A percentile compares a stretch with the other conserved stretches of the same genome.
Conservation (phyloP, 2,113 vertebrate genomes). For the Rhombomys opimus region DNA sequence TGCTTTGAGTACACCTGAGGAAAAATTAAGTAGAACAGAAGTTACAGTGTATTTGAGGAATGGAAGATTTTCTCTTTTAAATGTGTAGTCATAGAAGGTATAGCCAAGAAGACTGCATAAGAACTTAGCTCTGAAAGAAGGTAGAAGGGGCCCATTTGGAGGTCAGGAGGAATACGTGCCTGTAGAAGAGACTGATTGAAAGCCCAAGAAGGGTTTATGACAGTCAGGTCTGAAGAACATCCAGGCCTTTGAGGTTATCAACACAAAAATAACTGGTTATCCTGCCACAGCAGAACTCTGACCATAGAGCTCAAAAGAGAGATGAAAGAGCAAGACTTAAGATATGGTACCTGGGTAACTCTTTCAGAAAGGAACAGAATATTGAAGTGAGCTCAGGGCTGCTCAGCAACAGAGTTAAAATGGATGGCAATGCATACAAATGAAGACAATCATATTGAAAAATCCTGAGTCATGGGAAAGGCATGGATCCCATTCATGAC, state of each 20-base stretch:
- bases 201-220: neutral
- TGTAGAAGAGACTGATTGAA: neutral
- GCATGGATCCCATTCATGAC: neutral
- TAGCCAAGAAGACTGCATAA: neutral
- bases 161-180: neutral
- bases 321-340: neutral
- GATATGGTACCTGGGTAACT: neutral
- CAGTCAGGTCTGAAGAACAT: neutral
- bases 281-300: neutral
- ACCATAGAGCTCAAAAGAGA: neutral
- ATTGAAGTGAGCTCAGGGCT: neutral
- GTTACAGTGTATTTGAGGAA: neutral
- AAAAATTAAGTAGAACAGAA: neutral
- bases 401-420: neutral
- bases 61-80: neutral
- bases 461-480: rapidly evolving
- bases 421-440: neutral
- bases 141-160: neutral
- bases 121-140: neutral
- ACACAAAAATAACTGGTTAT: neutral
- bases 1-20: neutral
- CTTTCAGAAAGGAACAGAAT: neutral
- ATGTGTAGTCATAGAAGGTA: neutral
- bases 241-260: neutral
- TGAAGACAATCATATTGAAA: neutral